Percentiles rank a stretch among this genome's conserved stretches.
Evolutionary conservation across 1,140 invertebrate species (phyloP).

Genomic region (Hormaphis cornu): DNA sequence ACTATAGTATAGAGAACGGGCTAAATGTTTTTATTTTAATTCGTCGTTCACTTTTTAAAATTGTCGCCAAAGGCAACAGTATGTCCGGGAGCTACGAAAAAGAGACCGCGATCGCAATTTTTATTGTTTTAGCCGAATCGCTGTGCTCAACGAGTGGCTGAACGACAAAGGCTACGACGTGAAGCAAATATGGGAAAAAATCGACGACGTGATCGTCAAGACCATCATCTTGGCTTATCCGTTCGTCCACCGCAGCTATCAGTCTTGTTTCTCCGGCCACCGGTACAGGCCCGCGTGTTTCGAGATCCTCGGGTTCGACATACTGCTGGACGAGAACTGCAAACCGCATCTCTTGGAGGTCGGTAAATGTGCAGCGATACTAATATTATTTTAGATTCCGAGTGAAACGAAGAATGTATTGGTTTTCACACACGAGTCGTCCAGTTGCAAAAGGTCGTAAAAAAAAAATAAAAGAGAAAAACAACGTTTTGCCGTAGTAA

Average conservation of each 20-base stretch:
- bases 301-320: conserved; percentile 80
- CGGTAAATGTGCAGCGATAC: no score
- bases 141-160: conserved; percentile 41
- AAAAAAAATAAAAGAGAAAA: no score
- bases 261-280: conserved; percentile 76
- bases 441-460: no score
- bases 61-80: no score
- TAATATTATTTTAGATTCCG: no score
- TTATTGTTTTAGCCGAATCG: conserved; percentile 62
- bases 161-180: conserved; percentile 59
- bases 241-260: conserved; percentile 76
- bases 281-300: conserved; percentile 77
- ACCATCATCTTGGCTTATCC: conserved; percentile 76
- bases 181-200: conserved; percentile 63
- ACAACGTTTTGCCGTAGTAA: no score
- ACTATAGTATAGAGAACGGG: no score
- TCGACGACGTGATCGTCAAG: conserved; percentile 85
- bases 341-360: conserved; percentile 79
- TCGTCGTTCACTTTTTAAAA: neutral
- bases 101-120: no score
- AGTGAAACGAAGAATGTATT: no score
- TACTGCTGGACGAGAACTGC: conserved; percentile 73
- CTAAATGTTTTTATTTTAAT: no score
- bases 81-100: no score
- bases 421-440: no score